Conservation (phyloP, 2,888 invertebrate genomes). For the Cheiracanthium punctorium region DNA sequence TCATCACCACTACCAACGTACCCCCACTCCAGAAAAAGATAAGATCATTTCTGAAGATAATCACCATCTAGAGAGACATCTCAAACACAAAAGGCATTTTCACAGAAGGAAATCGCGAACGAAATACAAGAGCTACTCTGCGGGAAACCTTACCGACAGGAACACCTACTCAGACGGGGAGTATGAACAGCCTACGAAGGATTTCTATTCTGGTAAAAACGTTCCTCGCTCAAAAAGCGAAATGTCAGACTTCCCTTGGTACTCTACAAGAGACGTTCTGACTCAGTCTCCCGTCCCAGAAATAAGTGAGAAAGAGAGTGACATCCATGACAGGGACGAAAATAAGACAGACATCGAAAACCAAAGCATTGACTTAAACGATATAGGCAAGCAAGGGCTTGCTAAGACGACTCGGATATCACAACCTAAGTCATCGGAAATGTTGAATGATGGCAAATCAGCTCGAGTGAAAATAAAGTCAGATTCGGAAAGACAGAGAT, state of each 20-base stretch:
- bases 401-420: not conserved
- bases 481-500: not conserved
- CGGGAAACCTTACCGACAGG: not conserved
- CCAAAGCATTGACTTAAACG: not conserved
- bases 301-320: not conserved
- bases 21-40: slow-evolving; percentile 24
- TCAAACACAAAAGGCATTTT: slow-evolving; percentile 41
- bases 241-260: slow-evolving; percentile 41
- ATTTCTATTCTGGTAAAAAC: slow-evolving; percentile 11
- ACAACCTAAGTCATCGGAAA: not conserved
- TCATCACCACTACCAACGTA: slow-evolving; percentile 59
- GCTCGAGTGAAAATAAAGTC: not conserved
- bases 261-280: not conserved
- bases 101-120: slow-evolving; percentile 40
- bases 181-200: not conserved
- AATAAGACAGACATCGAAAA: not conserved
- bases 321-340: not conserved
- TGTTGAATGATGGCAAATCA: not conserved
- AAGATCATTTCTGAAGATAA: slow-evolving; percentile 6
- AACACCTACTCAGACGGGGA: slow-evolving; percentile 40
- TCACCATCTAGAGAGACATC: slow-evolving; percentile 26
- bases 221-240: slow-evolving; percentile 49
- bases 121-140: not conserved
- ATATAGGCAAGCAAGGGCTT: not conserved
- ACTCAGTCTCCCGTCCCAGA: slow-evolving; percentile 7